Conservation (phyloP, 2,888 invertebrate genomes). For the Platycheirus albimanus region DNA sequence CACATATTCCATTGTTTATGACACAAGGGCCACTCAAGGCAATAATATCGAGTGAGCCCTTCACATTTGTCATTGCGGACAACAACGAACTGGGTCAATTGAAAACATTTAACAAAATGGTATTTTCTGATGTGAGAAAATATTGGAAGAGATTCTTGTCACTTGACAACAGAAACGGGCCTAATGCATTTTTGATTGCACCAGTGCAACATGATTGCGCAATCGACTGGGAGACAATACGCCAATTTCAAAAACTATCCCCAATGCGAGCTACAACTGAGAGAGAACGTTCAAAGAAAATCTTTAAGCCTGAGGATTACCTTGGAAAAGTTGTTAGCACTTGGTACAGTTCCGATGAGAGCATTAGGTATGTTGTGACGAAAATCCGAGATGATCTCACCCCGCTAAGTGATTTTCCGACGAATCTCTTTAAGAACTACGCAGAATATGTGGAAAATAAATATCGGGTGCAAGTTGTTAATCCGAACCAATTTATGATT, state of each 20-base stretch:
- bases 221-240: conserved; percentile 86
- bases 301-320: conserved; percentile 86
- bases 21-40: conserved; percentile 85
- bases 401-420: conserved; percentile 87
- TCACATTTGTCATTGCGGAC: conserved; percentile 83
- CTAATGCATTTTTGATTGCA: conserved; percentile 85
- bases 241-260: conserved; percentile 82
- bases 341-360: conserved; percentile 88
- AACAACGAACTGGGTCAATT: conserved; percentile 84
- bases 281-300: conserved; percentile 82
- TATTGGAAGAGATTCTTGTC: conserved; percentile 86
- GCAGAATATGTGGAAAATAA: conserved; percentile 89
- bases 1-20: conserved; percentile 89
- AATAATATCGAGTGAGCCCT: conserved; percentile 83
- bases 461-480: conserved; percentile 86
- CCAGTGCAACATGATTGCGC: conserved; percentile 81
- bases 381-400: conserved; percentile 87
- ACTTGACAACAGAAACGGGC: conserved; percentile 84
- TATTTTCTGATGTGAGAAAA: conserved; percentile 88
- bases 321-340: conserved; percentile 91
- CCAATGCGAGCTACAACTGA: conserved; percentile 82
- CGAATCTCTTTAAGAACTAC: conserved; percentile 85
- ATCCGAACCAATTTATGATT: conserved; percentile 88
- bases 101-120: conserved; percentile 87
- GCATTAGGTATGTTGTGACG: conserved; percentile 87